Conservation (phyloP, 2,113 vertebrate species). For the Sander lucioperca region DNA sequence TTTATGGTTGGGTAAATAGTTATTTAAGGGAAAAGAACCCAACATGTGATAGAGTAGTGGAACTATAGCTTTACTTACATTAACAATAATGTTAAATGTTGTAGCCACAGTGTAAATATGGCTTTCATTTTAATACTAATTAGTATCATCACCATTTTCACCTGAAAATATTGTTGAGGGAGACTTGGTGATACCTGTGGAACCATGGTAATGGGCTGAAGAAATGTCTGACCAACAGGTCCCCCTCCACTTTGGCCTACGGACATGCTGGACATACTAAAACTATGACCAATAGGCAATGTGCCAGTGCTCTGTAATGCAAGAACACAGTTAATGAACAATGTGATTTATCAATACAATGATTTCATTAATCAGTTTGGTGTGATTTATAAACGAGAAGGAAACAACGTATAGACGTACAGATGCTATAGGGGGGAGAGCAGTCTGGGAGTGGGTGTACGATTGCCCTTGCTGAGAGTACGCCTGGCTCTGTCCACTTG, state of each 20-base stretch:
- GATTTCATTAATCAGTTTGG: not conserved
- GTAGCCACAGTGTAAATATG: constrained; percentile 2
- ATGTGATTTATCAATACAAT: not conserved
- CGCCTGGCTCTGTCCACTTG: constrained; percentile 82
- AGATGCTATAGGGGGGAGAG: constrained; percentile 81
- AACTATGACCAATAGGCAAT: constrained; percentile 80
- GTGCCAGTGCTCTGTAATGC: constrained; percentile 63
- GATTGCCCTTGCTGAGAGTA: constrained; percentile 80
- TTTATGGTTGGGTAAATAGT: constrained; percentile 42
- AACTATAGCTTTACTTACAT: constrained; percentile 1
- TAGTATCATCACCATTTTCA: constrained; percentile 70
- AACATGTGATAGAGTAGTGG: constrained; percentile 17
- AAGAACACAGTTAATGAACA: constrained; percentile 44
- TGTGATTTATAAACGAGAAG: not conserved
- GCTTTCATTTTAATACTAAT: constrained; percentile 19
- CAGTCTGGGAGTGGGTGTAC: constrained; percentile 69
- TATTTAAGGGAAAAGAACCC: constrained; percentile 27
- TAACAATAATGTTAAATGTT: constrained; percentile 16
- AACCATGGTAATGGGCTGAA: constrained; percentile 80
- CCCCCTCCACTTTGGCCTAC: constrained; percentile 77
- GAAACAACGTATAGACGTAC: constrained; percentile 74
- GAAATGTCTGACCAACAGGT: constrained; percentile 78
- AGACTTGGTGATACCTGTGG: constrained; percentile 83
- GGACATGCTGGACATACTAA: constrained; percentile 74
- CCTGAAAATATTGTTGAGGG: constrained; percentile 84